A percentile compares a stretch with the other conserved stretches of the same genome.
These are phyloP conservation scores for Steinernema carpocapsae DNA, from an alignment of 2,888 invertebrate species.

Conservation along the genomic window DNA sequence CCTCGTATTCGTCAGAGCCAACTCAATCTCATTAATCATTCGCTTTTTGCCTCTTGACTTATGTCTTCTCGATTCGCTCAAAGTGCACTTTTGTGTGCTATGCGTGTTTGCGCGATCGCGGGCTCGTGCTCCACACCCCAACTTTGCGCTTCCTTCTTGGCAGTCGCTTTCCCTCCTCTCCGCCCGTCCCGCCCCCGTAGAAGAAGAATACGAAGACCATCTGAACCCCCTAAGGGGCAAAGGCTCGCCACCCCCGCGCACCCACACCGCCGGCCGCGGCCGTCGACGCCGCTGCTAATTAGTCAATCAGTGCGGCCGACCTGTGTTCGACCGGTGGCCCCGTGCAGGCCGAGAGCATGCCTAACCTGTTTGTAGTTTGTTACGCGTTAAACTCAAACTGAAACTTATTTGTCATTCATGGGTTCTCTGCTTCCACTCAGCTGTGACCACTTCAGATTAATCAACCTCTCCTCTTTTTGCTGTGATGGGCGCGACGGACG, in stretches of 20 bases:
- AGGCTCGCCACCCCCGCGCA: constrained; percentile 35
- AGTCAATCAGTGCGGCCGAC: constrained; percentile 22
- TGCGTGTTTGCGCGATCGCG: constrained; percentile 19
- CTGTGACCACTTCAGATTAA: not conserved
- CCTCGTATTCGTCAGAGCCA: constrained; percentile 12
- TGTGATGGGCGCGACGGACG: constrained; percentile 24
- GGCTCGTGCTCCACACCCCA: too few species aligned
- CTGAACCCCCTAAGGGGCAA: constrained; percentile 21
- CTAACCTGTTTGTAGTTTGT: constrained; percentile 6
- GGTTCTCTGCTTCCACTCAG: not conserved
- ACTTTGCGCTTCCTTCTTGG: too few species aligned
- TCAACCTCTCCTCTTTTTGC: too few species aligned
- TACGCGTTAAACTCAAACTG: too few species aligned
- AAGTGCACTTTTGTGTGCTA: constrained; percentile 32
- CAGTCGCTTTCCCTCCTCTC: not conserved
- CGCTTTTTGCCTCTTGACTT: constrained; percentile 31
- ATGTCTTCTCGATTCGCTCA: constrained; percentile 24
- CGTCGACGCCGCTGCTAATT: constrained; percentile 1
- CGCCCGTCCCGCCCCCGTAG: not conserved
- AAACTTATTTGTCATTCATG: too few species aligned
- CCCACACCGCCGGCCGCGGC: not conserved
- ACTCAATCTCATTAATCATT: constrained; percentile 29
- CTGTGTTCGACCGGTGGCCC: constrained; percentile 20
- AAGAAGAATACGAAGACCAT: not conserved
- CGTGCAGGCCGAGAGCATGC: not conserved